These are phyloP conservation scores for Icerya purchasi DNA, from an alignment of 2,888 invertebrate species.

Conservation along the genomic window DNA sequence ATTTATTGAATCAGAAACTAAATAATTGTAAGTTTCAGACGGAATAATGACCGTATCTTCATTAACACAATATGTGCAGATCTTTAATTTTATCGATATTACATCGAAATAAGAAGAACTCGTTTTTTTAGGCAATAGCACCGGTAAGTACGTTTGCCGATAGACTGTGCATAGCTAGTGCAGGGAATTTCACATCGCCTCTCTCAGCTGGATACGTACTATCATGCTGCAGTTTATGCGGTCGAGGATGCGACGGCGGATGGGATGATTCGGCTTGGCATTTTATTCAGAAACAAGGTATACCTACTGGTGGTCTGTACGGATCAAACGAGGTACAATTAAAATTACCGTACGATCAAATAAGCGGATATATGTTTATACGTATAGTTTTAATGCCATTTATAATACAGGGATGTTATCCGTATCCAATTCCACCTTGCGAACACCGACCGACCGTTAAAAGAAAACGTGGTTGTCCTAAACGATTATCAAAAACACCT, in stretches of 20 bases:
- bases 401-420: constrained; percentile 45
- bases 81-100: too few relatives aligned
- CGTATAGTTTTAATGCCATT: neutral
- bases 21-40: too few relatives aligned
- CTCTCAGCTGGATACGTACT: constrained; percentile 66
- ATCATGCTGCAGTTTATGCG: constrained; percentile 54
- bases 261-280: constrained; percentile 56
- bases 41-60: too few relatives aligned
- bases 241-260: constrained; percentile 61
- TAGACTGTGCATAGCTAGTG: constrained; percentile 59
- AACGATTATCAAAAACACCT: neutral
- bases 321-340: constrained; percentile 36
- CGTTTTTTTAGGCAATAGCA: constrained; percentile 44
- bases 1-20: too few relatives aligned
- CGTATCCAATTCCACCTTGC: constrained; percentile 66
- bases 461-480: neutral
- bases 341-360: neutral
- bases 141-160: constrained; percentile 83
- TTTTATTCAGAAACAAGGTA: constrained; percentile 58
- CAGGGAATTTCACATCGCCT: constrained; percentile 43
- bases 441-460: constrained; percentile 53
- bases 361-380: neutral
- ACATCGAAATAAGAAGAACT: too few relatives aligned
- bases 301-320: constrained; percentile 69
- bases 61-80: too few relatives aligned